Evolutionary conservation across 1,140 invertebrate species (phyloP).

Genomic region (Trichomalopsis sarcophagae): DNA sequence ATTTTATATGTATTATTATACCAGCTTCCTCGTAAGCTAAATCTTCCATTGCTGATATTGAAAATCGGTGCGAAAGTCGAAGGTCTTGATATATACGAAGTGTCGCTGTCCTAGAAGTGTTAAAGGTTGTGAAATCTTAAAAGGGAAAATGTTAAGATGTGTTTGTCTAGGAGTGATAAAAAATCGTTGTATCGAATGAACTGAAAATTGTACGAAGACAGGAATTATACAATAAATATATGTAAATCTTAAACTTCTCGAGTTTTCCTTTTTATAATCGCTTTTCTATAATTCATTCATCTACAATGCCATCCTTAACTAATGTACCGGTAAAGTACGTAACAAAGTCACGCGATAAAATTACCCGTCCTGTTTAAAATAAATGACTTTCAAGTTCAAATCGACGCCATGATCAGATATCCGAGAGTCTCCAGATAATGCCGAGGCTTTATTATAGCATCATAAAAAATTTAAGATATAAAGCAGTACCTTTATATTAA

Average conservation of each 20-base stretch:
- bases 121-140: constrained; percentile 49
- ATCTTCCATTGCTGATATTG: constrained; percentile 43
- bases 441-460: too few relatives aligned
- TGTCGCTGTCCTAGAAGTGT: constrained; percentile 37
- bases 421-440: too few relatives aligned
- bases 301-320: too few relatives aligned
- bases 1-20: constrained; percentile 67
- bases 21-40: constrained; percentile 55
- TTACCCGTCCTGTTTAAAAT: too few relatives aligned
- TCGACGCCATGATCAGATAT: too few relatives aligned
- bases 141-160: constrained; percentile 7
- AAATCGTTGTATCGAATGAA: background rate
- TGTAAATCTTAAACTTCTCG: constrained; percentile 15
- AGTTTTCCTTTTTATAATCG: background rate
- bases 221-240: constrained; percentile 47
- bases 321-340: too few relatives aligned
- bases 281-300: too few relatives aligned
- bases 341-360: too few relatives aligned
- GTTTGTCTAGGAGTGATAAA: constrained; percentile 9
- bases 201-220: constrained; percentile 17
- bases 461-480: too few relatives aligned
- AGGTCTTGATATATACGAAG: constrained; percentile 21
- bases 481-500: too few relatives aligned
- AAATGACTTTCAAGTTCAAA: too few relatives aligned
- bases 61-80: constrained; percentile 27